Base-by-base conservation (phyloP, 2,113 vertebrate genomes). In the Urocynchramus pylzowi region DNA sequence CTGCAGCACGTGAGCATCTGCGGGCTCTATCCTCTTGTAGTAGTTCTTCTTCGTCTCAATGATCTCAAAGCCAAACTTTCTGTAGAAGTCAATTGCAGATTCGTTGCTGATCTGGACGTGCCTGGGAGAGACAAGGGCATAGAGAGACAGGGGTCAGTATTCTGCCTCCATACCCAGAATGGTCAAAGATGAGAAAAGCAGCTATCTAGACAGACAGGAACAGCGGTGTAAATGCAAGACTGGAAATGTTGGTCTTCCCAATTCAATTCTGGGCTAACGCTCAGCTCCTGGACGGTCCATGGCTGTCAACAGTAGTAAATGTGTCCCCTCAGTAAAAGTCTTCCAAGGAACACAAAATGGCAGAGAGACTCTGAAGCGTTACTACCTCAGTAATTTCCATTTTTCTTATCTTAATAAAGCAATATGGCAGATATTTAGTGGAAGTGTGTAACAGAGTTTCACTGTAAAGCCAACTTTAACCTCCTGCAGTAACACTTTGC, bases 1-100 rank as follows among this genome's bases (percentile, higher is more conserved):
- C 98, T 99, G 99, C 98, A 99, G 98, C 97, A 99, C 99, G 7
- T 99, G 99, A 91, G 99, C 99, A 76, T 99, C 99, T 94, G 99
- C 99, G 0, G 99, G 99, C 96, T 99, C 99, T 99, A 99, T 99
- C 98, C 99, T 99, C 98, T 99, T 99, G 98, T 99, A 99, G 98
- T 99, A 99, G 98, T 99, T 99, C 98, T 99, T 99, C 99, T 99
- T 99, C 84, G 99, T 99, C 98, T 99, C 99, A 39, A 99, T 99
- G 97, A 99, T 99, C 98, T 99, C 99, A 97, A 99, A 99, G 95
- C 99, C 99, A 98, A 99, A 99, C 97, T 99, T 99, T 91, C 99
- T 99, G 98, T 99, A 99, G 98, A 99, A 99, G 98, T 99, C 99
- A 96, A 99, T 99, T 81, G 99, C 99, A 5, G 99, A 99, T 95